Base-by-base conservation (phyloP, 2,113 vertebrate genomes). In the Brachypteracias leptosomus region DNA sequence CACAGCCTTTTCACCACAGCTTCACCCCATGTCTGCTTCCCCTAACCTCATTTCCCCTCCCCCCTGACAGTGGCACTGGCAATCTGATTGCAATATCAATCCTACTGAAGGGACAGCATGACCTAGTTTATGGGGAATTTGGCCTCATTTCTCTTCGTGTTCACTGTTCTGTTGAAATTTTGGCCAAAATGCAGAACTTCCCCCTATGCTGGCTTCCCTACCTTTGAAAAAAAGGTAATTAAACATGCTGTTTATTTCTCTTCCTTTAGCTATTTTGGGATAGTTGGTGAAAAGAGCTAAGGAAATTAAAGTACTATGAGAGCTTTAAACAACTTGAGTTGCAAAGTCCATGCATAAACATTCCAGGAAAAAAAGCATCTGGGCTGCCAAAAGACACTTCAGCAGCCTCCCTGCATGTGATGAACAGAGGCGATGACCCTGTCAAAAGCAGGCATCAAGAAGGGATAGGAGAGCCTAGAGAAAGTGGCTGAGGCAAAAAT, bases 111-210 rank as follows among this genome's bases (percentile, higher is more conserved):
- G 93, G 87, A 96, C 92, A 96, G 52, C 0, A 0, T 95, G 95
- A 95, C 93, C 96, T 88, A 96, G 33, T 96, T 96, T 0, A 0
- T 85, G 52, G 57, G 49, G 77, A 96, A 72, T 93, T 96, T 96
- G 95, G 93, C 93, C 74, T 71, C 61, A 63, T 91, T 96, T 65
- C 93, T 90, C 72, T 95, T 95, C 83, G 83, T 96, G 77, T 94
- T 82, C 89, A 95, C 77, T 93, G 57, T 91, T 95, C 36, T 29
- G 40, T 73, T 85, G 55, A 88, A 71, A 44, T 58, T 89, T 81
- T 94, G 87, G 77, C 88, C 33, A 57, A n/a, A 1, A 8, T 1
- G 3, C 42, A 61, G 65, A 95, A 47, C 11, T 71, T 44, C 7
- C 42, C 70, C 10, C 65, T 63, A 51, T 22, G 36, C 42, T 3